Evolutionary conservation across 2,888 invertebrate species (phyloP).

Genomic region (Volucella inflata): DNA sequence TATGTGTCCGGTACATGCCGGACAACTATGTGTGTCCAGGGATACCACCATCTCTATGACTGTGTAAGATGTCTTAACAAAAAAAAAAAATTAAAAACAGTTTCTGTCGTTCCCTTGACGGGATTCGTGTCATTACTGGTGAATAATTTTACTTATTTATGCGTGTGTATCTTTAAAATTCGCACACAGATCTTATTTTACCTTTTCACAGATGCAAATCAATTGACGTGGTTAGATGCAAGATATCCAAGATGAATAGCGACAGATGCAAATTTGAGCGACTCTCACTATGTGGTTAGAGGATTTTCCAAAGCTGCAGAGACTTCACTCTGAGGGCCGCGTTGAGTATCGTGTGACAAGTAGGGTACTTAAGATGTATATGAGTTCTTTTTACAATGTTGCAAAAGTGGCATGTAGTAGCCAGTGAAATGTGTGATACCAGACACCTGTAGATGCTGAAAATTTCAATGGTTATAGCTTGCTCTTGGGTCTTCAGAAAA

Average conservation of each 20-base stretch:
- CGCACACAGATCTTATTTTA: constrained; percentile 4
- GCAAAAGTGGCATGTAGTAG: too few species aligned
- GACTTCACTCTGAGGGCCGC: constrained; percentile 6
- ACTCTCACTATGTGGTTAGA: constrained; percentile 10
- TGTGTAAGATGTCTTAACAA: constrained; percentile 39
- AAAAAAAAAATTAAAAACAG: constrained; percentile 41
- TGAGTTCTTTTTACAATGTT: not conserved
- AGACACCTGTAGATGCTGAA: too few species aligned
- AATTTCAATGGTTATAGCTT: too few species aligned
- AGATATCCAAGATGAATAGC: constrained; percentile 39
- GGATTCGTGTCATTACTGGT: constrained; percentile 62
- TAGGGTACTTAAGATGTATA: constrained; percentile 18
- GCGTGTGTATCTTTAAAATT: constrained; percentile 39
- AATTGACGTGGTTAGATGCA: constrained; percentile 35
- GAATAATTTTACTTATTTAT: constrained; percentile 72
- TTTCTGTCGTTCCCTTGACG: constrained; percentile 69
- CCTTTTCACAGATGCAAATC: constrained; percentile 51
- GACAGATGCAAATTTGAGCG: constrained; percentile 50
- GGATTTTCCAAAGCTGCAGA: constrained; percentile 28
- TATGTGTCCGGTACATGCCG: constrained; percentile 42
- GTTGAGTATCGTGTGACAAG: constrained; percentile 19
- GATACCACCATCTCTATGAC: constrained; percentile 23
- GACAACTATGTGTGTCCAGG: not conserved
- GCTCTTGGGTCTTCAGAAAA: too few species aligned
- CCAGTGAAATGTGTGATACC: too few species aligned